phyloP scores from a whole-genome alignment of 1,140 invertebrate genomes.

The Trinorchestia longiramus region DNA sequence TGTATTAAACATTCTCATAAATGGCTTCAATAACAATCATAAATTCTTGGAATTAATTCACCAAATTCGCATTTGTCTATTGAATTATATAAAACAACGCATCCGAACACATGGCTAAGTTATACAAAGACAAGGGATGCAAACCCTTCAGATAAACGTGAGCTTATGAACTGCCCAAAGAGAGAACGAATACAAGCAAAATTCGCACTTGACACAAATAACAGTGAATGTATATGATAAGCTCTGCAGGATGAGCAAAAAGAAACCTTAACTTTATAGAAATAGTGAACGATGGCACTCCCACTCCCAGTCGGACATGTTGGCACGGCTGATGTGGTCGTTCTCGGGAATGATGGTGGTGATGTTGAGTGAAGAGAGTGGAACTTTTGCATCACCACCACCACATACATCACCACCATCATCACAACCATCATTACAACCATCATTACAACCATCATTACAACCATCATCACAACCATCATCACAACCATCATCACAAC shows the following conservation, averaged over 20 bases:
- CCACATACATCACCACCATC: neutral
- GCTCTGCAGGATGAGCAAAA: neutral
- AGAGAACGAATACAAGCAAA: neutral
- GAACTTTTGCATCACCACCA: neutral
- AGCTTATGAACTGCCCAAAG: neutral
- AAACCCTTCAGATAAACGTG: neutral
- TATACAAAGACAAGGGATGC: slow-evolving; percentile 41
- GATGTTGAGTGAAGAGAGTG: slow-evolving; percentile 25
- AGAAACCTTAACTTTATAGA: neutral
- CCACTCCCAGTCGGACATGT: slow-evolving; percentile 21
- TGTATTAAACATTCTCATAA: neutral
- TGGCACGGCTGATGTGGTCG: neutral
- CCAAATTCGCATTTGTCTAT: neutral
- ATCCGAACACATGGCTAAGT: slow-evolving; percentile 39
- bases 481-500: too few relatives aligned
- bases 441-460: neutral
- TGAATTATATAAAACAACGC: neutral
- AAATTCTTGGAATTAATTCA: neutral
- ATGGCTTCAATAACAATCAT: neutral
- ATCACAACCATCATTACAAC: neutral
- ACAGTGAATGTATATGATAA: neutral
- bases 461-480: neutral
- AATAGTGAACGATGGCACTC: slow-evolving; percentile 16
- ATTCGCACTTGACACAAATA: neutral
- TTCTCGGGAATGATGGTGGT: neutral